Percentiles rank a stretch among this genome's conserved stretches.
Conservation (phyloP, 2,888 invertebrate species). For the Amblyteles armatorius region DNA sequence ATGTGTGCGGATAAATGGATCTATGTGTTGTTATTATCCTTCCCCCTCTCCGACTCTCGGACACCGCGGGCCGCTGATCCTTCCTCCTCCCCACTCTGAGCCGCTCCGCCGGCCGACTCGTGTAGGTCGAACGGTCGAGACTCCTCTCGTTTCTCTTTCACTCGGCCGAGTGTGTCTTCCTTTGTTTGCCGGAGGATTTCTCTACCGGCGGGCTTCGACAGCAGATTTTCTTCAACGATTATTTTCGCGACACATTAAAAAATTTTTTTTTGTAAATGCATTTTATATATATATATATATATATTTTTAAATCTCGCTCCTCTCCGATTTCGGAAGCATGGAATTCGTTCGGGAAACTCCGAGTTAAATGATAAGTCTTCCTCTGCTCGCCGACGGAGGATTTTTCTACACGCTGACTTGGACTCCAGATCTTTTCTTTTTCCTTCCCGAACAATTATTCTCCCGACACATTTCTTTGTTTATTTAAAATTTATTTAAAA, state of each 20-base stretch:
- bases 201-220: neutral
- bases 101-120: slow-evolving; percentile 29
- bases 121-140: slow-evolving; percentile 34
- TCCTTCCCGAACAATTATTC: too few relatives aligned
- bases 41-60: neutral
- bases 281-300: too few relatives aligned
- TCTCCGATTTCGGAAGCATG: too few relatives aligned
- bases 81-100: slow-evolving; percentile 25
- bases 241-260: neutral
- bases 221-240: neutral
- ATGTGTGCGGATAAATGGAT: slow-evolving; percentile 4
- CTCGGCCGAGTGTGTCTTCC: slow-evolving; percentile 62
- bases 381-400: too few relatives aligned
- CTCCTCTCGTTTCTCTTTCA: slow-evolving; percentile 67
- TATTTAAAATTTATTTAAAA: too few relatives aligned
- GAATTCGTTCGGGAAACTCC: too few relatives aligned
- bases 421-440: too few relatives aligned
- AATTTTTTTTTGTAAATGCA: too few relatives aligned
- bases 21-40: slow-evolving; percentile 16
- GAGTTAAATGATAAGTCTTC: too few relatives aligned
- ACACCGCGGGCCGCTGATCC: neutral
- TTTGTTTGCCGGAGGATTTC: slow-evolving; percentile 62
- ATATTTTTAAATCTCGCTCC: too few relatives aligned
- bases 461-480: too few relatives aligned
- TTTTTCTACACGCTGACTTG: too few relatives aligned